Base-by-base conservation (phyloP, 2,888 invertebrate species). In the Ctena decussata region DNA sequence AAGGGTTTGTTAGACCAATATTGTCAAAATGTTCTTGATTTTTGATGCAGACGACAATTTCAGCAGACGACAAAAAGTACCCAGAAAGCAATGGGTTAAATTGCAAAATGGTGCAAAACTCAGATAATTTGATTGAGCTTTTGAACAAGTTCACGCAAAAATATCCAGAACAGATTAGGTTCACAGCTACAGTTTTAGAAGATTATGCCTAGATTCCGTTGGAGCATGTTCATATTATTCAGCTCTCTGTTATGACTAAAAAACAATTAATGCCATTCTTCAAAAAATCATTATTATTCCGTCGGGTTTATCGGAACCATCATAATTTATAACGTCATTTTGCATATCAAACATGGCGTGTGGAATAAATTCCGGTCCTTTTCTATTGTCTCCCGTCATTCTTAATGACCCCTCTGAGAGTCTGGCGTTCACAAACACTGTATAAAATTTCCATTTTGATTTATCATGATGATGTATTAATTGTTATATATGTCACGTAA, bases 391-490 rank as follows among this genome's bases (percentile, higher is more conserved):
- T 65, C 21, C 65, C 35, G 65, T 35, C 65, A 32, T 35, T 30
- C 65, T n/a, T 65, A 65, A 65, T 65, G 65, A 12, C 65, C 65
- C 65, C 65, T 65, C 18, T 32, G 65, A 65, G 65, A 65, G 65
- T 65, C 65, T 65, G 65, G 65, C 65, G 12, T 21, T 65, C 65
- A 35, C 65, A 65, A n/a, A 35, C 35, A 65, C 32, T 35, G 65
- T 83, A 82, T 84, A 79, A 82, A 86, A 86, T 84, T 86, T 84
- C 78, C 86, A 86, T 82, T 89, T 82, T 84, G 85, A 89, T 89
- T 89, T 86, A 89, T 70, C 53, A 69, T 82, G 84, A 86, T 84
- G 82, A 79, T 69, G 77, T 79, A 84, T 84, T 89, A 86, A 89
- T 89, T 79, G 79, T 86, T 76, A 44, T 86, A 80, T 86, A 89